Evolutionary conservation across 2,113 vertebrate species (phyloP), one percentile per base, ranked within the genome.

Genomic region (Stercorarius parasiticus): DNA sequence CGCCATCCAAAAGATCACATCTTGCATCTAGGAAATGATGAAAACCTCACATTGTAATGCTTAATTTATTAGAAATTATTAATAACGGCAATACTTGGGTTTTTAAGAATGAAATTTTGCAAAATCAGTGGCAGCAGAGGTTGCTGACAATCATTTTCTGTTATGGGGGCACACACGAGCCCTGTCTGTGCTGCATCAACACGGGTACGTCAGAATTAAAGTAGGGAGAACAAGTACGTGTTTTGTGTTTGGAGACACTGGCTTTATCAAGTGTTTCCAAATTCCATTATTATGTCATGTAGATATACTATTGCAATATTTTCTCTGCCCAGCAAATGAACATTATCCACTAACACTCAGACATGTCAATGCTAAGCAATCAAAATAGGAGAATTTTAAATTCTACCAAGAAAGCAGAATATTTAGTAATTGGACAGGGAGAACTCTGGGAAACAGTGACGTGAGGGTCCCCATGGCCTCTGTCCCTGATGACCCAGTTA

Each of bases 401-500:
- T 93, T 94, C 42, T 80, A 96, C 71, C 65, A 88, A 59, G 95
- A 96, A 86, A 97, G 94, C 91, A 93, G 88, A 96, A 90, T 94
- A 73, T 89, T 88, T 86, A 84, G 94, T 93, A 96, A 97, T 21
- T 89, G 56, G 94, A 84, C 86, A 92, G 64, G 83, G 95, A 89
- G 96, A 78, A 81, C 95, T 96, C 96, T 96, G 97, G 97, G 96
- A 97, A 97, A 94, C 81, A 50, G 94, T 98, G 97, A 98, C 97
- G 91, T 92, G 93, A 97, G 92, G 96, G 79, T 97, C 95, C 95
- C 92, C 95, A 79, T 95, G 97, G 96, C 97, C 95, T 96, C 95
- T 96, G 95, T 98, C 95, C 95, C 97, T 93, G 95, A 97, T 97
- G 95, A 98, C 97, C 97, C 97, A 96, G 97, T 97, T 98, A 53